These are phyloP conservation scores for Donacobius atricapilla DNA, from an alignment of 2,113 vertebrate species.

Conservation along the genomic window DNA sequence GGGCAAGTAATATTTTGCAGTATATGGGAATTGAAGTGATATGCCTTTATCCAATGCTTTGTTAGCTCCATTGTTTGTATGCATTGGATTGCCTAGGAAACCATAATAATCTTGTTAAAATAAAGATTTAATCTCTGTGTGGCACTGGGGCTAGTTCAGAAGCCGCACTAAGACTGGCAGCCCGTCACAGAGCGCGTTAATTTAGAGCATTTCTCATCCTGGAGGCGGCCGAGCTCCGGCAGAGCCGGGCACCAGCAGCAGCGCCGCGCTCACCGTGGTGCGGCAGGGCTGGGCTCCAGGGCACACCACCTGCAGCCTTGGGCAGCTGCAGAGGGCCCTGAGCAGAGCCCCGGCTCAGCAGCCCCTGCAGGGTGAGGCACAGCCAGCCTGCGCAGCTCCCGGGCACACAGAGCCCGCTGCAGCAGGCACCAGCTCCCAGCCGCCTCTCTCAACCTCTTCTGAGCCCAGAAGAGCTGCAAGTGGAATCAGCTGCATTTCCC, in stretches of 20 bases:
- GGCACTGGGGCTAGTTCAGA: not conserved
- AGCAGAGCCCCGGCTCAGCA: not conserved
- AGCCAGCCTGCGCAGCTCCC: not conserved
- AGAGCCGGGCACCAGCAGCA: not conserved
- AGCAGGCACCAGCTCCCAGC: not conserved
- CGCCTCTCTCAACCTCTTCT: not conserved
- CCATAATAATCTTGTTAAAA: slow-evolving; percentile 50
- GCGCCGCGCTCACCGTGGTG: not conserved
- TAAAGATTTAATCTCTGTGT: slow-evolving; percentile 29
- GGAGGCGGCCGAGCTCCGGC: not conserved
- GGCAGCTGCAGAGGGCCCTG: not conserved
- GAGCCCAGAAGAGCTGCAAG: not conserved
- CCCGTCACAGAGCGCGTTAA: not conserved
- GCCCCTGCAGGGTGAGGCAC: not conserved
- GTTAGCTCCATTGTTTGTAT: slow-evolving; percentile 50
- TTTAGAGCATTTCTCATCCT: not conserved
- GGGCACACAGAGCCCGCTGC: not conserved
- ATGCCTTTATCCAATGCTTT: not conserved
- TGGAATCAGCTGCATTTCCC: not conserved
- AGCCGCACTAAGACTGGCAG: not conserved
- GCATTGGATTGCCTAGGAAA: slow-evolving; percentile 51
- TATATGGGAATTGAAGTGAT: slow-evolving; percentile 8
- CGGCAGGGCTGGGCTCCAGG: not conserved
- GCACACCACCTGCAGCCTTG: not conserved
- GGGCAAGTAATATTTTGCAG: slow-evolving; percentile 11